Conservation (phyloP, 2,113 vertebrate genomes). For the Pseudonaja textilis region DNA sequence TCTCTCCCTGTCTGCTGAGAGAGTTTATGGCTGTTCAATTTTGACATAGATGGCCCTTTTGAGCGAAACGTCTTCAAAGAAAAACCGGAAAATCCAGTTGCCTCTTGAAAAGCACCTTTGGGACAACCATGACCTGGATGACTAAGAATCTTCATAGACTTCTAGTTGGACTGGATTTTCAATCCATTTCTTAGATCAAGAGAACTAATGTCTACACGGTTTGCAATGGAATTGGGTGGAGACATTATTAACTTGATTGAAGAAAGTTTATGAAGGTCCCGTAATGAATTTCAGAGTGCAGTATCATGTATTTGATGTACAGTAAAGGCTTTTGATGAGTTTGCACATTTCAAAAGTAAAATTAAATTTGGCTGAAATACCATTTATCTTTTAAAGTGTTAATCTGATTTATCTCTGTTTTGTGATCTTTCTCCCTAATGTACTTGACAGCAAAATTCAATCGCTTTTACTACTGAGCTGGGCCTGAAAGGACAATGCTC, state of each 20-base stretch:
- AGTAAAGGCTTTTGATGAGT: slow-evolving; percentile 23
- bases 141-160: no score
- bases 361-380: slow-evolving; percentile 52
- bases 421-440: slow-evolving; percentile 47
- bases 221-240: not conserved
- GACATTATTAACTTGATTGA: slow-evolving; percentile 1
- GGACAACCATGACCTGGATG: no score
- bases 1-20: no score
- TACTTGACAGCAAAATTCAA: slow-evolving; percentile 49
- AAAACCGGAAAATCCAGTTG: no score
- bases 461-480: slow-evolving; percentile 29
- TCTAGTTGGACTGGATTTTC: not conserved
- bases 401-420: slow-evolving; percentile 46
- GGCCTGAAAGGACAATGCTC: slow-evolving; percentile 43
- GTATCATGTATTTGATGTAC: slow-evolving; percentile 11
- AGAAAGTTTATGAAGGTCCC: not conserved
- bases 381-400: slow-evolving; percentile 53
- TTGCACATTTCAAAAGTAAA: slow-evolving; percentile 48
- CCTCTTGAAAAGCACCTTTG: no score
- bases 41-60: no score
- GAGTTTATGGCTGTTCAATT: no score
- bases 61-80: no score
- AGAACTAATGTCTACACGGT: not conserved
- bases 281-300: slow-evolving; percentile 6
- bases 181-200: slow-evolving; percentile 10